phyloP scores from a whole-genome alignment of 2,797 vertebrate species.

The Centroberyx gerrardi region DNA sequence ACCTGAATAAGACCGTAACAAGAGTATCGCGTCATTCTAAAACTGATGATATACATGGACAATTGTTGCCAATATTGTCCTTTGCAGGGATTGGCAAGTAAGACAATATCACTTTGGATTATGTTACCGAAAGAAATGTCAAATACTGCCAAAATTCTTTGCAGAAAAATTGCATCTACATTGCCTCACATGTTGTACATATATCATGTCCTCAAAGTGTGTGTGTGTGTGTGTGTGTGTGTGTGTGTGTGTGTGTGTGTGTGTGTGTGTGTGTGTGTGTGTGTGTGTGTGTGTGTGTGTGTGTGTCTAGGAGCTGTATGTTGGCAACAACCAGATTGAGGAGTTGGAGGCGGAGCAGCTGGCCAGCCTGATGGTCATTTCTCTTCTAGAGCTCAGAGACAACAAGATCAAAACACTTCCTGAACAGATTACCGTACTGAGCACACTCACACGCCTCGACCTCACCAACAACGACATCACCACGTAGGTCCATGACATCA shows the following conservation, averaged over 20 bases:
- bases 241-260: no score
- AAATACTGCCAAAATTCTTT: no score
- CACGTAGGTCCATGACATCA: conserved; percentile 59
- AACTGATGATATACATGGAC: no score
- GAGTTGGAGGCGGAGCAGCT: conserved; percentile 84
- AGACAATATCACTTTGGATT: no score
- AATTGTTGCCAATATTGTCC: no score
- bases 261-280: background rate
- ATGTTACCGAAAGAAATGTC: no score
- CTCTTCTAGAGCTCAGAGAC: conserved; percentile 89
- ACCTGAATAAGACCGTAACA: no score
- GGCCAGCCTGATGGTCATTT: conserved; percentile 84
- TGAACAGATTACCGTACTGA: conserved; percentile 86
- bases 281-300: conserved; percentile 15
- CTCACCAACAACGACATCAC: conserved; percentile 83
- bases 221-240: no score
- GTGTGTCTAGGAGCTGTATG: conserved; percentile 71
- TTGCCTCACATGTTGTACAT: no score
- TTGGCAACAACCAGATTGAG: conserved; percentile 89
- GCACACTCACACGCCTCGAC: conserved; percentile 90
- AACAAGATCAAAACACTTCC: conserved; percentile 91
- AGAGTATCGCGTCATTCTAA: no score
- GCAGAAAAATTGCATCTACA: no score
- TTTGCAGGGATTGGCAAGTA: no score
- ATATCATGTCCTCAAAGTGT: background rate